These are phyloP conservation scores for Neopipo cinnamomea DNA, from an alignment of 2,113 vertebrate species.

Conservation along the genomic window DNA sequence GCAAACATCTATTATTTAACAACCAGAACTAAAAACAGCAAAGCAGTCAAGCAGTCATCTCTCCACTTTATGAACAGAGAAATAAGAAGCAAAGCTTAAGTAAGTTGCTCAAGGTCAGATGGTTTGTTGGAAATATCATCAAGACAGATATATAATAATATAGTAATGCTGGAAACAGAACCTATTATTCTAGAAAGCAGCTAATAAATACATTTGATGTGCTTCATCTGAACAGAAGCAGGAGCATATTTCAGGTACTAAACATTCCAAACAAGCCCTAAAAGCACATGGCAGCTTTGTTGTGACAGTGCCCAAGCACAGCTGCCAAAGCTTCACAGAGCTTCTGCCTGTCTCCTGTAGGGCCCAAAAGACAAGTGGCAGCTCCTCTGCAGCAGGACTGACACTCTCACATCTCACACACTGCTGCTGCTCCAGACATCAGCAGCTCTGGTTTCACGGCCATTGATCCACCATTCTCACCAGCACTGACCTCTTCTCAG, in stretches of 20 bases:
- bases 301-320: neutral
- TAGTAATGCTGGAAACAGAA: neutral
- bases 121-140: neutral
- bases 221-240: neutral
- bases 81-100: constrained; percentile 19
- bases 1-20: constrained; percentile 49
- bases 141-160: neutral
- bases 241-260: neutral
- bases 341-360: neutral
- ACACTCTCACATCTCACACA: no score
- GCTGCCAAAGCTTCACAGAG: neutral
- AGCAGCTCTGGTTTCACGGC: neutral
- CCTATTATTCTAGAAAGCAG: neutral
- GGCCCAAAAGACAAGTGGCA: neutral
- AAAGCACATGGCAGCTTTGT: neutral
- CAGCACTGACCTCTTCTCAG: neutral
- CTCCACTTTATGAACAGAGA: neutral
- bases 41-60: constrained; percentile 13
- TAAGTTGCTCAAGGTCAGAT: neutral
- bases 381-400: fast-evolving
- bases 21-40: constrained; percentile 31
- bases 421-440: neutral
- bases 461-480: neutral
- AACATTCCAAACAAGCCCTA: neutral
- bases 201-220: neutral